phyloP scores from a whole-genome alignment of 2,888 invertebrate genomes.

The Tenthredo livida region DNA sequence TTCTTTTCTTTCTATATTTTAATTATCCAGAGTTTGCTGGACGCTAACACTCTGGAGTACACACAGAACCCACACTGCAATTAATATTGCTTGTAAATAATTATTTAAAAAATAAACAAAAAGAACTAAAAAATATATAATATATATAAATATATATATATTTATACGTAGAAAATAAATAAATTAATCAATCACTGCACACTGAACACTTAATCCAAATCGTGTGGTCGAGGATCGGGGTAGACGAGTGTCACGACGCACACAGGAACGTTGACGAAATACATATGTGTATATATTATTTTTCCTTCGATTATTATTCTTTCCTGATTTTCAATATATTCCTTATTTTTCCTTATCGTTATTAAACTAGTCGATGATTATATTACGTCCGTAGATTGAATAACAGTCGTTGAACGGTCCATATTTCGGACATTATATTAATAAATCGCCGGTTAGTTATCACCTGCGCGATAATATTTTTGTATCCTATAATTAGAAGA shows the following conservation, averaged over 20 bases:
- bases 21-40: conserved; percentile 17
- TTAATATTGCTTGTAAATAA: neutral
- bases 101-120: conserved; percentile 7
- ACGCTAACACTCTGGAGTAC: neutral
- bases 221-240: conserved; percentile 25
- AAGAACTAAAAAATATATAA: neutral
- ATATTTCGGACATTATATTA: conserved; percentile 32
- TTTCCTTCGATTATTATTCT: neutral
- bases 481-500: neutral
- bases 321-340: neutral
- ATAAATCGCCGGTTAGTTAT: conserved; percentile 22
- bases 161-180: conserved; percentile 21
- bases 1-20: neutral
- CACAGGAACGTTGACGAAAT: conserved; percentile 35
- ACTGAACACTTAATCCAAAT: conserved; percentile 47
- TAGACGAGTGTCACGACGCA: conserved; percentile 34
- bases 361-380: neutral
- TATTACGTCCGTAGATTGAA: conserved; percentile 32
- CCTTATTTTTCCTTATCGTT: neutral
- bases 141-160: neutral
- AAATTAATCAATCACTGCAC: conserved; percentile 42
- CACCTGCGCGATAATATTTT: conserved; percentile 3
- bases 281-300: neutral
- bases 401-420: conserved; percentile 34
- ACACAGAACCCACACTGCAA: conserved; percentile 12